Evolutionary conservation across 1,140 invertebrate genomes (phyloP).

Genomic region (Ganaspis sp.): DNA sequence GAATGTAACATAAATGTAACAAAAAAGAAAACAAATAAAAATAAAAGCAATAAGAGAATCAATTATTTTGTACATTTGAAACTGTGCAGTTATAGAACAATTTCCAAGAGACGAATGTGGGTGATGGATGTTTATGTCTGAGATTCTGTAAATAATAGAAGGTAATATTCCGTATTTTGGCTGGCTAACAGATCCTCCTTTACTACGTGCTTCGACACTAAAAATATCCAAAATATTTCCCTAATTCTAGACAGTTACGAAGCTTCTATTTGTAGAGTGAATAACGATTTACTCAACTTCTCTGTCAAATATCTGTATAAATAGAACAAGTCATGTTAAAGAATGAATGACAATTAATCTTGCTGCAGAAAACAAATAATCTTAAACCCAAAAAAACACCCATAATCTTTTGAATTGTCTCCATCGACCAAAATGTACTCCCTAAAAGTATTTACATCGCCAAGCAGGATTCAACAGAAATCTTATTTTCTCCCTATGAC

Average conservation of each 20-base stretch:
- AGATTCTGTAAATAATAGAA: conserved; percentile 27
- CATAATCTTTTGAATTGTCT: too few species aligned
- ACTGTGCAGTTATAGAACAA: background rate
- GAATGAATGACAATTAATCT: background rate
- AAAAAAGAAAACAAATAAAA: too few species aligned
- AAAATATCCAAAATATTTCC: conserved; percentile 28
- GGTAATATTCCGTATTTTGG: conserved; percentile 26
- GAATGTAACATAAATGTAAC: too few species aligned
- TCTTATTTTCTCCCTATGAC: too few species aligned
- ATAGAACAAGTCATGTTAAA: background rate
- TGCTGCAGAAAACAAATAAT: background rate
- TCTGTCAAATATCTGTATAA: background rate
- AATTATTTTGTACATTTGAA: background rate
- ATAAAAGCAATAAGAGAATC: too few species aligned
- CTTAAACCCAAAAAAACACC: too few species aligned
- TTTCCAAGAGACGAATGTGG: background rate
- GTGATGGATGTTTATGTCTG: conserved; percentile 11
- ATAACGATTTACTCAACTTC: conserved; percentile 21
- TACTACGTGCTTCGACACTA: conserved; percentile 19
- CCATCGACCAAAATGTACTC: too few species aligned
- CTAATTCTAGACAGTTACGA: conserved; percentile 18
- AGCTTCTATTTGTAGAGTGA: conserved; percentile 22
- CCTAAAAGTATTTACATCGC: too few species aligned
- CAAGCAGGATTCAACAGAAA: too few species aligned
- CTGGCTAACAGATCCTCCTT: conserved; percentile 7